A percentile compares a stretch with the other conserved stretches of the same genome.
Conservation (phyloP, 2,888 invertebrate genomes). For the Amiota minor region DNA sequence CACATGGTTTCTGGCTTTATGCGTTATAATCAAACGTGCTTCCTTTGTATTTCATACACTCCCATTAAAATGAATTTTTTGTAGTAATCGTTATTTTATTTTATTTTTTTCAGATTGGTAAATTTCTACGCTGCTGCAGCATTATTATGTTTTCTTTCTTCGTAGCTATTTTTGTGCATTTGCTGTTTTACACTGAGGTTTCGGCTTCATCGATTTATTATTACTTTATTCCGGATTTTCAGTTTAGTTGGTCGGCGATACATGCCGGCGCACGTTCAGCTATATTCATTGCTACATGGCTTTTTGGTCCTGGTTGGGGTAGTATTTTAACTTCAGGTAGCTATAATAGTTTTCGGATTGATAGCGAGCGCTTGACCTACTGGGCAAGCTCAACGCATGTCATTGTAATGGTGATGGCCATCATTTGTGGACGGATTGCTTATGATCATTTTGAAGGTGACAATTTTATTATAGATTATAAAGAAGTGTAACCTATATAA, state of each 20-base stretch:
- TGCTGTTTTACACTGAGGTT: constrained; percentile 55
- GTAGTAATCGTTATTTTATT: constrained; percentile 16
- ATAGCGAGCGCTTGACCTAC: constrained; percentile 75
- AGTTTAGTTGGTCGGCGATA: constrained; percentile 44
- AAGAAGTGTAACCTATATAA: too few relatives aligned
- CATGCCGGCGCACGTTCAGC: constrained; percentile 47
- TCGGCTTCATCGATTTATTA: constrained; percentile 45
- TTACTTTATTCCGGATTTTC: constrained; percentile 54
- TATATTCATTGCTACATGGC: constrained; percentile 75
- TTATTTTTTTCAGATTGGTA: constrained; percentile 63
- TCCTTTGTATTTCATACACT: constrained; percentile 57
- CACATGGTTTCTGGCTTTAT: constrained; percentile 62
- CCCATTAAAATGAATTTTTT: not conserved
- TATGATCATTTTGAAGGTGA: constrained; percentile 69
- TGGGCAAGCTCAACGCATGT: constrained; percentile 67
- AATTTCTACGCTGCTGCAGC: constrained; percentile 63
- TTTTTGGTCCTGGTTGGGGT: constrained; percentile 90
- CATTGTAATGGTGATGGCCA: constrained; percentile 59
- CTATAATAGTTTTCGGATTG: constrained; percentile 84
- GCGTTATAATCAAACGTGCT: constrained; percentile 59
- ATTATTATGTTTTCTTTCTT: constrained; percentile 64
- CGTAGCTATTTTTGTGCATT: constrained; percentile 59
- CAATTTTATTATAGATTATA: constrained; percentile 8
- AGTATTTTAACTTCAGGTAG: constrained; percentile 88
- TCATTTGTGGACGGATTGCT: constrained; percentile 64